Percentiles rank a stretch among this genome's conserved stretches.
Conservation (phyloP, 2,113 vertebrate genomes). For the Jaculus jaculus region DNA sequence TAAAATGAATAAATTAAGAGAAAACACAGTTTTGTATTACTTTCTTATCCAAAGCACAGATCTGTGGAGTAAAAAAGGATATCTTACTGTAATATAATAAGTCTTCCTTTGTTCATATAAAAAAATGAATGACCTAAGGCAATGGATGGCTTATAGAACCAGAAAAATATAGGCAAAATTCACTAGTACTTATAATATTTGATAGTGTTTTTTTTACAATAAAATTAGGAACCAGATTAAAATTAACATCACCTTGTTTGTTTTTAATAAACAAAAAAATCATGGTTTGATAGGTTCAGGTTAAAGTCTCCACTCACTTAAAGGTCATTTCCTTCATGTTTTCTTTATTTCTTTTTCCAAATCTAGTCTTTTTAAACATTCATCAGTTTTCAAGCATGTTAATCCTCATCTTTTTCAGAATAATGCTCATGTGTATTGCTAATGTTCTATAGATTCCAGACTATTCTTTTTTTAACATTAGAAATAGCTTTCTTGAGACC, state of each 20-base stretch:
- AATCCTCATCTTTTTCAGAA: not conserved
- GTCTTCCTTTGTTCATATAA: not conserved
- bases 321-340: rapidly evolving
- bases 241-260: not conserved
- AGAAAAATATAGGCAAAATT: not conserved
- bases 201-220: not conserved
- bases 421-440: not conserved
- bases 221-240: not conserved
- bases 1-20: not conserved
- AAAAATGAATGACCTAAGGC: not conserved
- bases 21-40: not conserved
- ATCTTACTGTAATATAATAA: not conserved
- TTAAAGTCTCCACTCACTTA: not conserved
- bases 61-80: not conserved
- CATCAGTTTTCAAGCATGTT: not conserved
- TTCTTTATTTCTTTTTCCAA: not conserved
- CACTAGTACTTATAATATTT: not conserved
- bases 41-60: not conserved
- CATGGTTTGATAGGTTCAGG: rapidly evolving
- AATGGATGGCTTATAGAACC: not conserved
- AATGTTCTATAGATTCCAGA: not conserved
- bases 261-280: not conserved
- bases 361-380: not conserved
- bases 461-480: not conserved
- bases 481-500: not conserved